Conservation (phyloP, 2,113 vertebrate species). For the Strigops habroptila region DNA sequence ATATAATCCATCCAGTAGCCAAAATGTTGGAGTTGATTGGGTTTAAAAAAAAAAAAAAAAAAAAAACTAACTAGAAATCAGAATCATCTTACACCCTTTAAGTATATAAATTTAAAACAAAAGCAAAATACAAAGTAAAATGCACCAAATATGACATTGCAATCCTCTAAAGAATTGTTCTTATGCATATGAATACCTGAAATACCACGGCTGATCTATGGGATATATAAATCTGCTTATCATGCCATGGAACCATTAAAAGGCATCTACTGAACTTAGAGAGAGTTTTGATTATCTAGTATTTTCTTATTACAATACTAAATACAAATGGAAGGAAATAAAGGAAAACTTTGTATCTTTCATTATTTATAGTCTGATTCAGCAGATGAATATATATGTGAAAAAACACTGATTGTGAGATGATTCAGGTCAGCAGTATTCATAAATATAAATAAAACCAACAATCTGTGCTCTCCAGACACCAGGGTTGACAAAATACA, state of each 20-base stretch:
- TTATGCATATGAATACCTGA: background rate
- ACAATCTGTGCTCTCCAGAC: background rate
- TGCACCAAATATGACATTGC: background rate
- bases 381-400: background rate
- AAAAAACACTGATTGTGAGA: background rate
- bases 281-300: background rate
- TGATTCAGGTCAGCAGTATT: background rate
- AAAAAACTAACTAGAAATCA: background rate
- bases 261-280: background rate
- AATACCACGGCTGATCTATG: background rate
- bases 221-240: background rate
- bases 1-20: background rate
- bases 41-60: background rate
- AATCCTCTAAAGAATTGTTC: background rate
- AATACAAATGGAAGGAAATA: background rate
- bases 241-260: background rate
- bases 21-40: background rate
- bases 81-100: background rate
- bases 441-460: conserved; percentile 12
- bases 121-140: background rate
- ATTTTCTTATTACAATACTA: background rate
- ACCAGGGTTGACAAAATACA: background rate
- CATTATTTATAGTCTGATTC: conserved; percentile 3
- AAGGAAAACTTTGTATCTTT: background rate
- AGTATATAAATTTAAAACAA: background rate